Base-by-base conservation (phyloP, 2,113 vertebrate genomes). In the Microtus montanus region DNA sequence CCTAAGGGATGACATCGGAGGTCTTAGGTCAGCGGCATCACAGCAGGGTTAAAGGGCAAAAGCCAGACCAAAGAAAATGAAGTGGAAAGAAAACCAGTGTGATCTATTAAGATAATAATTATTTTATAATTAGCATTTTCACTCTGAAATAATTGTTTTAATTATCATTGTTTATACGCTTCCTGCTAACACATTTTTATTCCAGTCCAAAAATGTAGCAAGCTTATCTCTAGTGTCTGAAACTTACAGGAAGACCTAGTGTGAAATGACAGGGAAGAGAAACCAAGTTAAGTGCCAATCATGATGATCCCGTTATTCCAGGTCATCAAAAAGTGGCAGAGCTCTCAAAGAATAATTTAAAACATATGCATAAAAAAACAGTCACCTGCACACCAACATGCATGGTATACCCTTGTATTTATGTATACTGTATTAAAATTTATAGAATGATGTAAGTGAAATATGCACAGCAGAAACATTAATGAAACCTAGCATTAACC, bases 61-160 rank as follows among this genome's bases (percentile, higher is more conserved):
- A 74, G 5, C 47, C 26, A 52, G 28, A 13, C 3, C n/a, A 58
- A 58, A 87, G 71, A 41, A 91, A 82, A 58, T 58, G 33, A 94
- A 71, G 9, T 78, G 11, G 41, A 88, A 61, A 93, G 26, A 54
- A 71, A 96, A n/a, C 88, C 54, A 47, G 0, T 88, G 24, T 26
- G 1, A 1, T 92, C 61, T 92, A 52, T 89, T 85, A 91, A 87
- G 47, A 77, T 75, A 24, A 61, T 79, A 64, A 77, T 88, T 95
- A 93, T 96, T 91, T 94, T 74, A 38, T 80, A 74, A 93, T 95
- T 92, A 63, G 3, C 30, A 54, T 90, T 94, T 89, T 44, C 47
- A 86, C 6, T 94, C 80, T 83, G 61, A 84, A 95, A 78, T 90
- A 78, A 73, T n/a, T 58, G 28, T 77, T 77, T 90, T 79, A 11